Conservation (phyloP, 2,797 vertebrate genomes). For the Coilia nasus region DNA sequence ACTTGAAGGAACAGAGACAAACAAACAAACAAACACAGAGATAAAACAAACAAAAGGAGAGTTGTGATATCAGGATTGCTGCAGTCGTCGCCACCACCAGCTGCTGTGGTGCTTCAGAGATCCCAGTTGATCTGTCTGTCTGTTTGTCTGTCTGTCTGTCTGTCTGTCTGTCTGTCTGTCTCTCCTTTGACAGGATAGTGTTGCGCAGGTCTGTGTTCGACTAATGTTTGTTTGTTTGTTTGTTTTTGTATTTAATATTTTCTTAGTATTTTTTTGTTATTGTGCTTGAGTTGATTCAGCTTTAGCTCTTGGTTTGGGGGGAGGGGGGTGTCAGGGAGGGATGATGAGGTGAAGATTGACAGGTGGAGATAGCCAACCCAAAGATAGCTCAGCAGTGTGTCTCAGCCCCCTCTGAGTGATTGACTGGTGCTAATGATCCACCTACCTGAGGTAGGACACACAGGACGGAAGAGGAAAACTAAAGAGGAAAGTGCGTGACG, state of each 20-base stretch:
- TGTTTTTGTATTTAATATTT: constrained; percentile 56
- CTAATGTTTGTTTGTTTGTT: constrained; percentile 56
- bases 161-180: neutral
- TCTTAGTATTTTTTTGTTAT: constrained; percentile 13
- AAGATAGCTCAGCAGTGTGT: constrained; percentile 61
- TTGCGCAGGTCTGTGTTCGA: neutral
- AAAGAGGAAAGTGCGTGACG: neutral
- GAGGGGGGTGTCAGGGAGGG: neutral
- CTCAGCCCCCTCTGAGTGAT: neutral
- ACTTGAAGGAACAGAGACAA: neutral
- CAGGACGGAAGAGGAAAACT: neutral
- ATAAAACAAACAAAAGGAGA: neutral
- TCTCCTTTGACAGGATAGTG: neutral
- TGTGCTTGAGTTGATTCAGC: neutral
- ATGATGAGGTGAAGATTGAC: neutral
- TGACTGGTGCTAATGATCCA: constrained; percentile 11
- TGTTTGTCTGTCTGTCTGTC: no score
- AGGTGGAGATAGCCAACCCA: constrained; percentile 53
- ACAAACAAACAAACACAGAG: neutral
- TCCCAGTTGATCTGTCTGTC: neutral
- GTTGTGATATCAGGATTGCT: neutral
- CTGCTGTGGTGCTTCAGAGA: neutral
- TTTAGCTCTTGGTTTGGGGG: neutral
- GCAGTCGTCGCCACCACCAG: neutral
- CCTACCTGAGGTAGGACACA: neutral